These are phyloP conservation scores for Phymorhynchus buccinoides DNA, from an alignment of 1,140 invertebrate genomes.

Conservation along the genomic window DNA sequence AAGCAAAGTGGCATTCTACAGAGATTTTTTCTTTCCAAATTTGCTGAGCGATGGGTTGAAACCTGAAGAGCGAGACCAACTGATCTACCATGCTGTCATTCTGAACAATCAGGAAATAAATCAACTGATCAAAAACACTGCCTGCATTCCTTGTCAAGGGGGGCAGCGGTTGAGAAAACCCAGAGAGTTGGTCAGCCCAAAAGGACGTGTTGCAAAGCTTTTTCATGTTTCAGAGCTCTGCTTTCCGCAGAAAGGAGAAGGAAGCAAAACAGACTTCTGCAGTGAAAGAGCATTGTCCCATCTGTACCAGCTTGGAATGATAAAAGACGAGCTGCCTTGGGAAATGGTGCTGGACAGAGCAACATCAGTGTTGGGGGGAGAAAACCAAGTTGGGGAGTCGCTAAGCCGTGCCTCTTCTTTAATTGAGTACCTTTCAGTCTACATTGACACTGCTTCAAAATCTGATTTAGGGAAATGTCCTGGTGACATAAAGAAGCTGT, in stretches of 20 bases:
- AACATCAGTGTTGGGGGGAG: slow-evolving; percentile 27
- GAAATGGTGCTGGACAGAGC: slow-evolving; percentile 42
- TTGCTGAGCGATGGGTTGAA: slow-evolving; percentile 13
- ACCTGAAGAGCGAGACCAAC: slow-evolving; percentile 28
- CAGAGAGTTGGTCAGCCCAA: slow-evolving; percentile 28
- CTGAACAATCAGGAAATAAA: slow-evolving; percentile 22
- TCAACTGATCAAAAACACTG: slow-evolving; percentile 1
- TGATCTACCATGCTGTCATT: slow-evolving; percentile 25
- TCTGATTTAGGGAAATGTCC: slow-evolving; percentile 19
- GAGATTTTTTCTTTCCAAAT: slow-evolving; percentile 36
- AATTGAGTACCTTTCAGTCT: slow-evolving; percentile 41
- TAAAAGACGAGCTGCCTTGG: slow-evolving; percentile 35
- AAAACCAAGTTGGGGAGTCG: slow-evolving; percentile 23
- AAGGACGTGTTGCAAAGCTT: slow-evolving; percentile 18
- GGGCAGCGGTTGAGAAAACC: slow-evolving; percentile 17
- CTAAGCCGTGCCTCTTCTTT: slow-evolving; percentile 32
- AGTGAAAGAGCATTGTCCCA: background rate
- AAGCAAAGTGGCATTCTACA: slow-evolving; percentile 11
- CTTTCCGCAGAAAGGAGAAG: slow-evolving; percentile 29
- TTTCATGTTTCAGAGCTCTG: slow-evolving; percentile 25
- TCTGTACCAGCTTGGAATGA: slow-evolving; percentile 47
- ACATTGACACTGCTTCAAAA: background rate
- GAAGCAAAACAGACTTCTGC: slow-evolving; percentile 24
- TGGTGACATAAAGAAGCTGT: background rate
- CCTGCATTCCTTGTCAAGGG: slow-evolving; percentile 31